A percentile compares a stretch with the other conserved stretches of the same genome.
These are phyloP conservation scores for Chelonia mydas DNA, from an alignment of 2,797 vertebrate species.

Conservation along the genomic window DNA sequence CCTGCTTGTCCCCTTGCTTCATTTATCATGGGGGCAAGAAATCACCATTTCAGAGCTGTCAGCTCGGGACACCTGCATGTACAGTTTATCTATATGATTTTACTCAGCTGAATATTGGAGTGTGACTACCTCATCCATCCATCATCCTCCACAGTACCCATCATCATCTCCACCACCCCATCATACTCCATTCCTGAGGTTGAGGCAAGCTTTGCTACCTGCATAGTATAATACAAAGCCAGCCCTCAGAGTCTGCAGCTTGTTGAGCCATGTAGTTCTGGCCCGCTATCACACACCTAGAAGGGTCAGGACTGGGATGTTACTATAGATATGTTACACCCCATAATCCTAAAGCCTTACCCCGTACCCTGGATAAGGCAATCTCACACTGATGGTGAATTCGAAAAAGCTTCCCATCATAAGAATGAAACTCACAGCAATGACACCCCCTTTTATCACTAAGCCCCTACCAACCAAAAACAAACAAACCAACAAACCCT, in stretches of 20 bases:
- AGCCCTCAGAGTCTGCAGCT: not conserved
- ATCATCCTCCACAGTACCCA: not conserved
- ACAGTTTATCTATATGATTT: not conserved
- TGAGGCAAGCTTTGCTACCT: not conserved
- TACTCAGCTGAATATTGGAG: not conserved
- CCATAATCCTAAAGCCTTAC: not conserved
- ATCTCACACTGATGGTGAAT: not conserved
- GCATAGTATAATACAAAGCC: not conserved
- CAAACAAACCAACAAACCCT: no score
- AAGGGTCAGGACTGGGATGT: not conserved
- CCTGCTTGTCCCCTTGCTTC: not conserved
- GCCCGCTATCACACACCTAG: not conserved
- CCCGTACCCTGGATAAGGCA: not conserved
- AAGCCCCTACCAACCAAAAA: not conserved
- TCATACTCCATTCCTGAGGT: no score
- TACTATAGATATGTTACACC: not conserved
- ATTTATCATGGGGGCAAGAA: not conserved
- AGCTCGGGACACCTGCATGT: not conserved
- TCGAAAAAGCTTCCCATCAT: not conserved
- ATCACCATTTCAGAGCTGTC: not conserved
- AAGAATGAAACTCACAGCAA: not conserved
- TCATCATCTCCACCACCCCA: not conserved
- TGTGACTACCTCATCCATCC: not conserved
- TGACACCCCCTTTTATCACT: not conserved
- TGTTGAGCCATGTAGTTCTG: not conserved